phyloP scores from a whole-genome alignment of 2,797 vertebrate species.

The Chiropotes sagulatus region DNA sequence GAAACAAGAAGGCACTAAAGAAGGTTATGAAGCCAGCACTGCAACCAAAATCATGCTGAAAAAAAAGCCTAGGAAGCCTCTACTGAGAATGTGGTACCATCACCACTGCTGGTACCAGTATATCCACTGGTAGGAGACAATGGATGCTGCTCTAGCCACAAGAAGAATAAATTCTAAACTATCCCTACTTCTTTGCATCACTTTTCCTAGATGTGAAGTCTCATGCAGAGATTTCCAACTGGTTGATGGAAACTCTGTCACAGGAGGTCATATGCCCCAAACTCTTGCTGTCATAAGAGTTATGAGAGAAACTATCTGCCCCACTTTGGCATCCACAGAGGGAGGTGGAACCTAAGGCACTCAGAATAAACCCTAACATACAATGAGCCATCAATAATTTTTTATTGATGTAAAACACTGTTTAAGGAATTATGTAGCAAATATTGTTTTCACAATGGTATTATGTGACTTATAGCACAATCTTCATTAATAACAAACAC shows the following conservation, averaged over 20 bases:
- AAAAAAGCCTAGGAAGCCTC: background rate
- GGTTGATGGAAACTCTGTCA: background rate
- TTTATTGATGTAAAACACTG: constrained; percentile 7
- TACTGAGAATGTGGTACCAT: background rate
- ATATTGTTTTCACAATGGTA: background rate
- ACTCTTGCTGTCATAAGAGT: background rate
- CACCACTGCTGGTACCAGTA: background rate
- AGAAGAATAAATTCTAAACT: background rate
- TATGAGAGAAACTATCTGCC: background rate
- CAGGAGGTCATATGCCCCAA: background rate
- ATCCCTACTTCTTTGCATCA: background rate
- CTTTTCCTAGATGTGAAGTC: background rate
- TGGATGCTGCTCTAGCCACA: background rate
- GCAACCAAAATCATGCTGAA: background rate
- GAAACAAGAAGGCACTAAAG: background rate
- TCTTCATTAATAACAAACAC: background rate
- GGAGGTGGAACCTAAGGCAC: background rate
- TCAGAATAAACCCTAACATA: background rate
- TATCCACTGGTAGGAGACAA: background rate
- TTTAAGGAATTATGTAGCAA: background rate
- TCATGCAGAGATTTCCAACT: background rate
- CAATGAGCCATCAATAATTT: background rate
- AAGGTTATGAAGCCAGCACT: background rate
- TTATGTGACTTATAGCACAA: background rate
- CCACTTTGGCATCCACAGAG: background rate